Percentiles rank a stretch among this genome's conserved stretches.
These are phyloP conservation scores for Paracyprichromis sp. DNA, from an alignment of 2,113 vertebrate genomes.

Conservation along the genomic window DNA sequence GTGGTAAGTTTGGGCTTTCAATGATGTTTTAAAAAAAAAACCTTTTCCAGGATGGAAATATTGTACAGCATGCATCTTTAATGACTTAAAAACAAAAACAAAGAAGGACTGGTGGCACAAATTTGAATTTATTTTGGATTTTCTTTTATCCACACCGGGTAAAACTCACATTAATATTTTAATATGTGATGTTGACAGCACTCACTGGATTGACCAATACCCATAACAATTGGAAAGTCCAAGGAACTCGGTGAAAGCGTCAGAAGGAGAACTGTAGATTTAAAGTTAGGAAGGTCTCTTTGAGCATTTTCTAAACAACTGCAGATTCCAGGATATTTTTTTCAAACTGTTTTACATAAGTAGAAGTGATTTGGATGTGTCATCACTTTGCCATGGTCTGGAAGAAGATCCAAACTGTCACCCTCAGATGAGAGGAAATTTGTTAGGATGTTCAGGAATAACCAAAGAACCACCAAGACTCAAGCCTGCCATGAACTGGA, in stretches of 20 bases:
- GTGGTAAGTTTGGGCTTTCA: not conserved
- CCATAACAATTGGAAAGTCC: too few species aligned
- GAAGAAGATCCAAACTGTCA: not conserved
- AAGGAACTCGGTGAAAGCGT: too few species aligned
- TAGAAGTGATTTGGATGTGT: not conserved
- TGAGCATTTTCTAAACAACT: not conserved
- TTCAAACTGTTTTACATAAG: not conserved
- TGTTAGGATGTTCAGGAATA: not conserved
- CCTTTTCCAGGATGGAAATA: not conserved
- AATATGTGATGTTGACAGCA: not conserved
- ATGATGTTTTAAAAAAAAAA: fast-evolving
- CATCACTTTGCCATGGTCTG: not conserved
- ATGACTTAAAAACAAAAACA: not conserved
- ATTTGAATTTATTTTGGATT: not conserved
- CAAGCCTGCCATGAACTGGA: not conserved
- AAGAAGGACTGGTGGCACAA: not conserved
- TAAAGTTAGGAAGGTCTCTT: too few species aligned
- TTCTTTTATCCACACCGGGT: not conserved
- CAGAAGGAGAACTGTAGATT: too few species aligned
- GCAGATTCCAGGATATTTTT: not conserved
- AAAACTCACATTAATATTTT: not conserved
- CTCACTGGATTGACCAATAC: too few species aligned
- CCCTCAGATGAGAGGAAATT: not conserved
- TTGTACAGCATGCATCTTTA: not conserved
- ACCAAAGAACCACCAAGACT: not conserved